A percentile compares a stretch with the other conserved stretches of the same genome.
Evolutionary conservation across 2,113 vertebrate species (phyloP).

Genomic region (Bettongia penicillata): DNA sequence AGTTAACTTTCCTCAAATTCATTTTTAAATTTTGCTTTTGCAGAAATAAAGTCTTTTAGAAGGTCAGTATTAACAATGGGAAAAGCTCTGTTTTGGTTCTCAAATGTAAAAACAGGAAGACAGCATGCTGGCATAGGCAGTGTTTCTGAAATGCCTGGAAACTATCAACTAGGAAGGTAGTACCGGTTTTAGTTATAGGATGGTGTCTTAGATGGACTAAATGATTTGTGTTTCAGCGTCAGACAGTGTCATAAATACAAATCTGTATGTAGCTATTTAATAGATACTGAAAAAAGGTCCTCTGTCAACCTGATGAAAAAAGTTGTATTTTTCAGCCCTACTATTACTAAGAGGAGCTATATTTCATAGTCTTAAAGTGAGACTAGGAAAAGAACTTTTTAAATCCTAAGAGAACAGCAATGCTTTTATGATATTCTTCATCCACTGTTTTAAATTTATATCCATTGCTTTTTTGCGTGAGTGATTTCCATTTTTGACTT

Average conservation of each 20-base stretch:
- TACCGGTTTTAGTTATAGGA: conserved; percentile 62
- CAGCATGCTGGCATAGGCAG: conserved; percentile 40
- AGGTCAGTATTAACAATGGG: neutral
- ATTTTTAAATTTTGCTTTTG: conserved; percentile 27
- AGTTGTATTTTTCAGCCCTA: conserved; percentile 64
- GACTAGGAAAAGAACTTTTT: conserved; percentile 45
- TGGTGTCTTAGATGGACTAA: neutral
- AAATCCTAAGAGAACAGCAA: conserved; percentile 31
- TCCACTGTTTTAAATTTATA: conserved; percentile 43
- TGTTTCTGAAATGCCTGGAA: conserved; percentile 67
- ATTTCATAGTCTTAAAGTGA: conserved; percentile 47
- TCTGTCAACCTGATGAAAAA: conserved; percentile 38
- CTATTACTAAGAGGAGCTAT: conserved; percentile 51
- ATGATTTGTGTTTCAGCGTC: conserved; percentile 68
- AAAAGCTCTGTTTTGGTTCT: conserved; percentile 55
- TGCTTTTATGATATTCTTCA: conserved; percentile 4
- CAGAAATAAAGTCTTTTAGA: conserved; percentile 29
- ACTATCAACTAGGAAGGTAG: conserved; percentile 44
- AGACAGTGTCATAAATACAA: conserved; percentile 67
- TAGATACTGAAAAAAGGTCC: conserved; percentile 61
- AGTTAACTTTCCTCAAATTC: conserved; percentile 27
- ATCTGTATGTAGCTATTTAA: conserved; percentile 43
- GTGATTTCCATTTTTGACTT: conserved; percentile 45
- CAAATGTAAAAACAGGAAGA: conserved; percentile 58
- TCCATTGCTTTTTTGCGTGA: conserved; percentile 42